These are phyloP conservation scores for Polypedilum vanderplanki DNA, from an alignment of 1,140 invertebrate genomes.

Conservation along the genomic window DNA sequence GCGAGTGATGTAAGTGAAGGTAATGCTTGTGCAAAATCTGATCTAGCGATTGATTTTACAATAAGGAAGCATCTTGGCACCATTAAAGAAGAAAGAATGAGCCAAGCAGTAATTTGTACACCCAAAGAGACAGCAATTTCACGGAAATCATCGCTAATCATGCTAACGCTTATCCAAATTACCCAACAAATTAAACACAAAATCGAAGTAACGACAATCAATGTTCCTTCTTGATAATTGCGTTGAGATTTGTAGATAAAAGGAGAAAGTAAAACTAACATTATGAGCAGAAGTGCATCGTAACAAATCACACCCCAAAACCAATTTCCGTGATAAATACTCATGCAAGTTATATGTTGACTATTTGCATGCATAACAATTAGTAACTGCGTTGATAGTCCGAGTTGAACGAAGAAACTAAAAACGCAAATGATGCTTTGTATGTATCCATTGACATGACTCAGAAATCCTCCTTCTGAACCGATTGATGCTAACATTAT, in stretches of 20 bases:
- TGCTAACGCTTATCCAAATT: slow-evolving; percentile 47
- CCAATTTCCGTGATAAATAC: slow-evolving; percentile 43
- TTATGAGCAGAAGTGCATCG: slow-evolving; percentile 48
- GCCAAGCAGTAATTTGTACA: slow-evolving; percentile 49
- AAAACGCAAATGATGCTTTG: slow-evolving; percentile 52
- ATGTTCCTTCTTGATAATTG: slow-evolving; percentile 55
- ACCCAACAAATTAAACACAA: slow-evolving; percentile 47
- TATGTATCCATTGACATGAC: slow-evolving; percentile 53
- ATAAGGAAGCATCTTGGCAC: slow-evolving; percentile 56
- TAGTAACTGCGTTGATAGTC: slow-evolving; percentile 46
- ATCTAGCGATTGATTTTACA: slow-evolving; percentile 48
- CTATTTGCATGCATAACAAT: slow-evolving; percentile 42
- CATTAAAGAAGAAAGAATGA: slow-evolving; percentile 50
- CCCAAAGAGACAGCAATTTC: slow-evolving; percentile 54
- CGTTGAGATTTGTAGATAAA: slow-evolving; percentile 51
- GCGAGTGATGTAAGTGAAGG: slow-evolving; percentile 45
- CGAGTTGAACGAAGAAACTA: slow-evolving; percentile 50
- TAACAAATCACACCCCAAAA: slow-evolving; percentile 48
- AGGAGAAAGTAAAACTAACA: slow-evolving; percentile 48
- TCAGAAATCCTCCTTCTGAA: slow-evolving; percentile 51
- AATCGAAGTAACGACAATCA: slow-evolving; percentile 41
- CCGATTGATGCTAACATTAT: slow-evolving; percentile 52
- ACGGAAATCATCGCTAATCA: slow-evolving; percentile 46
- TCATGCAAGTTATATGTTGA: slow-evolving; percentile 43
- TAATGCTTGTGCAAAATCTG: slow-evolving; percentile 47